A percentile compares a stretch with the other conserved stretches of the same genome.
phyloP scores from a whole-genome alignment of 2,888 invertebrate species.

The Beris morrisii region DNA sequence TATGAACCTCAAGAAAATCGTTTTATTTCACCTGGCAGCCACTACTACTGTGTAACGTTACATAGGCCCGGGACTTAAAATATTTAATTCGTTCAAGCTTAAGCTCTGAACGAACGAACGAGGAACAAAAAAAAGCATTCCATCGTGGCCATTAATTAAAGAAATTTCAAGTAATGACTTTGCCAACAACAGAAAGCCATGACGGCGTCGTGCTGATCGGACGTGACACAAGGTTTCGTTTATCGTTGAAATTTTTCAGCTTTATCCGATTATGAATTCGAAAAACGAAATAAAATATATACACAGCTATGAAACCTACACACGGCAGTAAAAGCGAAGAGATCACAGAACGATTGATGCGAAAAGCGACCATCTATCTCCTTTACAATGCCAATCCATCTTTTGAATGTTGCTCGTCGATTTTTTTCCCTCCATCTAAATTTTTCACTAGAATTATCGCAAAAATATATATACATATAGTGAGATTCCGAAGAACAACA shows the following conservation, averaged over 20 bases:
- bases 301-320: not conserved
- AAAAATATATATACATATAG: too few relatives aligned
- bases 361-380: slow-evolving; percentile 29
- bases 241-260: slow-evolving; percentile 31
- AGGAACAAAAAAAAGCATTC: not conserved
- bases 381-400: slow-evolving; percentile 26
- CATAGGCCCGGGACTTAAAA: slow-evolving; percentile 22
- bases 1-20: slow-evolving; percentile 4
- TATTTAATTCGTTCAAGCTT: slow-evolving; percentile 10
- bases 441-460: too few relatives aligned
- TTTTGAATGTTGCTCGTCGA: slow-evolving; percentile 17
- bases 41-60: slow-evolving; percentile 3
- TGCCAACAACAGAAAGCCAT: slow-evolving; percentile 25
- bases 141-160: slow-evolving; percentile 27
- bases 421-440: not conserved
- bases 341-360: slow-evolving; percentile 21
- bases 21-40: slow-evolving; percentile 1
- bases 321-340: not conserved
- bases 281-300: not conserved
- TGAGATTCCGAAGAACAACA: too few relatives aligned
- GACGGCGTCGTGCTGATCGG: slow-evolving; percentile 28
- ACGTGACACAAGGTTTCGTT: slow-evolving; percentile 31
- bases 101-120: slow-evolving; percentile 18
- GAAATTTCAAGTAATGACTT: slow-evolving; percentile 29
- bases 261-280: slow-evolving; percentile 30